A percentile compares a stretch with the other conserved stretches of the same genome.
phyloP scores from a whole-genome alignment of 2,797 vertebrate species.

The Hydrophis major region DNA sequence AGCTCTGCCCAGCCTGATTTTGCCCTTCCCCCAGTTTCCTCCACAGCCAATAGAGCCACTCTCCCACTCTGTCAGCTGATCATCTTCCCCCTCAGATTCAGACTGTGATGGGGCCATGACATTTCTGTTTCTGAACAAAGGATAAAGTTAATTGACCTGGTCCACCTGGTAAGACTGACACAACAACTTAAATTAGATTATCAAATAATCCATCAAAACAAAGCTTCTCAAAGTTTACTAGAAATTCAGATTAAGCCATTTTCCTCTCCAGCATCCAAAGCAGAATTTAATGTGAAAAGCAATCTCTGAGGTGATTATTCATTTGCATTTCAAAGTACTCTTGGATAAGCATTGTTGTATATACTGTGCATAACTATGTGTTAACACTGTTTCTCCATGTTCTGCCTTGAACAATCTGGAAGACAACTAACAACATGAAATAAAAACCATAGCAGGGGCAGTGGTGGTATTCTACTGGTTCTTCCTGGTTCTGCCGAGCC shows the following conservation, averaged over 20 bases:
- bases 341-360: background rate
- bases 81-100: no score
- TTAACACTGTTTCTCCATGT: background rate
- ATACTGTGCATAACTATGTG: background rate
- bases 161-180: background rate
- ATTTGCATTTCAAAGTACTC: background rate
- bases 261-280: background rate
- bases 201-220: background rate
- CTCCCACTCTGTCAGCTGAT: no score
- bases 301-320: background rate
- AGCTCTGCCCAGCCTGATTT: no score
- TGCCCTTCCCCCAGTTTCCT: no score
- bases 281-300: background rate
- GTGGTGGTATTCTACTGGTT: no score
- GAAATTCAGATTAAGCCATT: background rate
- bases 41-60: no score
- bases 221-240: background rate
- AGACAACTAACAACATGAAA: background rate
- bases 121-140: background rate
- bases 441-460: background rate
- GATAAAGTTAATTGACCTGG: background rate
- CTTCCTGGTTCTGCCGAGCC: no score
- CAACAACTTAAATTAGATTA: background rate
- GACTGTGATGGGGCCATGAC: background rate
- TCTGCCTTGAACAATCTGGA: background rate